These are phyloP conservation scores for Phalloptychus januarius DNA, from an alignment of 2,797 vertebrate genomes.

Conservation along the genomic window DNA sequence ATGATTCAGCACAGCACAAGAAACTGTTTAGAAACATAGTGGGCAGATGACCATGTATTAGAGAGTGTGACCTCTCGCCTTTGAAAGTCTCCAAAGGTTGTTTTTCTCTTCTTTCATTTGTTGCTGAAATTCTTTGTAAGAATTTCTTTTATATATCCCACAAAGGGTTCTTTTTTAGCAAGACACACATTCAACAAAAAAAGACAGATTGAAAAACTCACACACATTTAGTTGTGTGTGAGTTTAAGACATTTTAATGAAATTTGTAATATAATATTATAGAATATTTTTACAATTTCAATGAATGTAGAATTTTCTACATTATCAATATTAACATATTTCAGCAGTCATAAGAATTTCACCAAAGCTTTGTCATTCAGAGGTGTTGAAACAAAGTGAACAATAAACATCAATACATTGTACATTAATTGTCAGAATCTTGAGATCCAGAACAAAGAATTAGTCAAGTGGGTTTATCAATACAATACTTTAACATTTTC, in stretches of 20 bases:
- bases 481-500: neutral
- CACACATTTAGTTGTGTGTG: neutral
- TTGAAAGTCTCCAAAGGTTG: conserved; percentile 27
- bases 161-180: neutral
- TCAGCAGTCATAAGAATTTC: neutral
- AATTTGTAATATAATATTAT: neutral
- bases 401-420: neutral
- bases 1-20: conserved; percentile 7
- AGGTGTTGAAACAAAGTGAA: neutral
- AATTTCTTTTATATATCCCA: conserved; percentile 5
- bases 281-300: conserved; percentile 18
- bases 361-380: neutral
- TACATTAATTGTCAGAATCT: neutral
- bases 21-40: conserved; percentile 14
- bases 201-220: neutral
- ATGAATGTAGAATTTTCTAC: neutral
- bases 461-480: neutral
- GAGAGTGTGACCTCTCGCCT: conserved; percentile 14
- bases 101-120: neutral
- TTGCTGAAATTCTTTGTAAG: conserved; percentile 4
- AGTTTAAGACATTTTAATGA: neutral
- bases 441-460: neutral
- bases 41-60: conserved; percentile 13
- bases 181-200: neutral
- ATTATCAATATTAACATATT: neutral